Conservation (phyloP, 2,113 vertebrate species). For the Columba janthina region DNA sequence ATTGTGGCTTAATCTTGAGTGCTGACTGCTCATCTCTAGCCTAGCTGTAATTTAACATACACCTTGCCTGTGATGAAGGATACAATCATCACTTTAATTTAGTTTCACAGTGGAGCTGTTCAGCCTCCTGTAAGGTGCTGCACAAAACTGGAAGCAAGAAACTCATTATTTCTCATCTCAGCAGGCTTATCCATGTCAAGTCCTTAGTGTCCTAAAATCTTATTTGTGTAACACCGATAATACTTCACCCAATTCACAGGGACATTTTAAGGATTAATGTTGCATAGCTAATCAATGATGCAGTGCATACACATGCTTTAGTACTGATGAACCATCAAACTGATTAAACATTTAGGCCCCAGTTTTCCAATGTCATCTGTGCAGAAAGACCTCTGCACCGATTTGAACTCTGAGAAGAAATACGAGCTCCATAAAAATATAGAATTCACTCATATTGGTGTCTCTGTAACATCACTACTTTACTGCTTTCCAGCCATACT, state of each 20-base stretch:
- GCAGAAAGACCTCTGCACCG: not conserved
- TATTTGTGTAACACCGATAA: not conserved
- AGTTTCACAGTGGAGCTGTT: not conserved
- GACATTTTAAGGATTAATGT: conserved; percentile 4
- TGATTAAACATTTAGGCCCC: not conserved
- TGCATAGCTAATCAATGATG: conserved; percentile 28
- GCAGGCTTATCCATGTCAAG: not conserved
- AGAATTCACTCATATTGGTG: not conserved
- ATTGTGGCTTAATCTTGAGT: not conserved
- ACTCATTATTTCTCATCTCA: not conserved
- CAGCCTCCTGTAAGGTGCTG: not conserved
- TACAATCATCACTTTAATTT: not conserved
- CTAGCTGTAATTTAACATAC: not conserved
- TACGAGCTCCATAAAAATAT: not conserved
- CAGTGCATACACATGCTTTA: not conserved
- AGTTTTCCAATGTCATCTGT: conserved; percentile 11
- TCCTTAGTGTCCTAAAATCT: not conserved
- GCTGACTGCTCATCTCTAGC: not conserved
- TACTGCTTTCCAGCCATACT: not conserved
- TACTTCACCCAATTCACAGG: not conserved
- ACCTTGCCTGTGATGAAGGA: not conserved
- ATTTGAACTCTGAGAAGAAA: not conserved
- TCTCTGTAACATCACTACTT: not conserved
- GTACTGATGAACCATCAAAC: not conserved
- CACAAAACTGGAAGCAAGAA: not conserved